These are phyloP conservation scores for Brachionichthys hirsutus DNA, from an alignment of 2,113 vertebrate species.

Conservation along the genomic window DNA sequence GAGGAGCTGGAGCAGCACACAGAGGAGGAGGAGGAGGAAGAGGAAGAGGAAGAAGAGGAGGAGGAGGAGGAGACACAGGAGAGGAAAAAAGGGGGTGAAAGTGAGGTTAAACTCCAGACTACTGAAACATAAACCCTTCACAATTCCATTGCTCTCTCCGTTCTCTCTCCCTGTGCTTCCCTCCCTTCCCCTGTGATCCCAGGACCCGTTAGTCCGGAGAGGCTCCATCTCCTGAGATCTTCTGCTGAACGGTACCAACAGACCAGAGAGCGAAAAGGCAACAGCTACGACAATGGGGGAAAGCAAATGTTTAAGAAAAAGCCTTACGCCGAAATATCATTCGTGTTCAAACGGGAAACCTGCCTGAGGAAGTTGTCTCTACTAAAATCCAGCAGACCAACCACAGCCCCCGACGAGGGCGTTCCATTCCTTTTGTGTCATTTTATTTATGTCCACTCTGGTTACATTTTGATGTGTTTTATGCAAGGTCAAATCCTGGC, in stretches of 20 bases:
- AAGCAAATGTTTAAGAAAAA: constrained; percentile 5
- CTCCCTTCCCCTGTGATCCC: constrained; percentile 51
- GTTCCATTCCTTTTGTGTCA: constrained; percentile 2
- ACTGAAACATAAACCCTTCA: constrained; percentile 84
- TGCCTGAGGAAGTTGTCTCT: constrained; percentile 54
- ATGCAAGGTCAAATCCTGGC: constrained; percentile 12
- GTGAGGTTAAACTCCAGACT: constrained; percentile 77
- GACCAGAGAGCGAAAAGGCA: constrained; percentile 37
- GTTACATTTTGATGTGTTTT: constrained; percentile 11
- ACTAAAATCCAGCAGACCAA: constrained; percentile 28
- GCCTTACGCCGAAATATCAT: constrained; percentile 58
- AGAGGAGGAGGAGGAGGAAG: constrained; percentile 88
- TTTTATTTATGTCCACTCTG: constrained; percentile 6
- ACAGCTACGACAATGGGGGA: constrained; percentile 48
- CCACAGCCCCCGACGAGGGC: not conserved
- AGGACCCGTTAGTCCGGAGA: constrained; percentile 75
- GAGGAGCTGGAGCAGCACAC: constrained; percentile 98
- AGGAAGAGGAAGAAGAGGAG: constrained; percentile 77
- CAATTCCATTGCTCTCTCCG: constrained; percentile 37
- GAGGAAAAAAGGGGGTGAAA: constrained; percentile 58
- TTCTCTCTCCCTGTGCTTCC: constrained; percentile 34
- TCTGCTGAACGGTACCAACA: constrained; percentile 56
- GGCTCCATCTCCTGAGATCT: constrained; percentile 79
- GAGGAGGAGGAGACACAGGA: constrained; percentile 69
- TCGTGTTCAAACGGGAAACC: constrained; percentile 52